phyloP scores from a whole-genome alignment of 2,113 vertebrate genomes.

The Upupa epops region DNA sequence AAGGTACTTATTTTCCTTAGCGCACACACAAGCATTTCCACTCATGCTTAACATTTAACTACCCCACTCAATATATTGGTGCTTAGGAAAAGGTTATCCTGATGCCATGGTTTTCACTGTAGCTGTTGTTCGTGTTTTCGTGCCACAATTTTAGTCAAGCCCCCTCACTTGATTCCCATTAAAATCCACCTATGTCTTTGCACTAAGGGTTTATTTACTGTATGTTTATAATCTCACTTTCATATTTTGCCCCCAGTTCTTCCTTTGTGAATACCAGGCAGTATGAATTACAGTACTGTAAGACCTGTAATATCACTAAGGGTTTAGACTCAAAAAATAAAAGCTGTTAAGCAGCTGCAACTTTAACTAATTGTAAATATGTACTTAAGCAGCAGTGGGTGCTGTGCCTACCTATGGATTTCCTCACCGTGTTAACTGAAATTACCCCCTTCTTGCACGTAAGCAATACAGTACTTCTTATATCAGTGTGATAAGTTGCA shows the following conservation, averaged over 20 bases:
- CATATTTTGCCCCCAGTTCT: neutral
- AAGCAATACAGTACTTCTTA: neutral
- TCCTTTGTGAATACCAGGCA: neutral
- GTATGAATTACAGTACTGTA: neutral
- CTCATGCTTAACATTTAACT: no score
- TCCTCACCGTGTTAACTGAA: neutral
- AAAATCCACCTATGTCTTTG: neutral
- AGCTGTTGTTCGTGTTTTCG: neutral
- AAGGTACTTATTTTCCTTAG: neutral
- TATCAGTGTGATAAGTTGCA: neutral
- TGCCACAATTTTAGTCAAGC: neutral
- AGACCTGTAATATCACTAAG: neutral
- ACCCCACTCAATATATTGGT: accelerated
- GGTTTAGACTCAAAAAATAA: neutral
- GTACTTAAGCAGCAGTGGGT: neutral
- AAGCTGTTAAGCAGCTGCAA: neutral
- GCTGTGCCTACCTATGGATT: neutral
- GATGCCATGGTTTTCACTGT: neutral
- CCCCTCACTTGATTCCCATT: neutral
- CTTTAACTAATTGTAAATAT: neutral
- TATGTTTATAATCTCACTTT: neutral
- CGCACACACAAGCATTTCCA: neutral
- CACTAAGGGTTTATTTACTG: neutral
- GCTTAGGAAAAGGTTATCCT: neutral
- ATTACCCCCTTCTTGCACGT: neutral